These are phyloP conservation scores for Parnassius smintheus DNA, from an alignment of 2,888 invertebrate genomes.

Conservation along the genomic window DNA sequence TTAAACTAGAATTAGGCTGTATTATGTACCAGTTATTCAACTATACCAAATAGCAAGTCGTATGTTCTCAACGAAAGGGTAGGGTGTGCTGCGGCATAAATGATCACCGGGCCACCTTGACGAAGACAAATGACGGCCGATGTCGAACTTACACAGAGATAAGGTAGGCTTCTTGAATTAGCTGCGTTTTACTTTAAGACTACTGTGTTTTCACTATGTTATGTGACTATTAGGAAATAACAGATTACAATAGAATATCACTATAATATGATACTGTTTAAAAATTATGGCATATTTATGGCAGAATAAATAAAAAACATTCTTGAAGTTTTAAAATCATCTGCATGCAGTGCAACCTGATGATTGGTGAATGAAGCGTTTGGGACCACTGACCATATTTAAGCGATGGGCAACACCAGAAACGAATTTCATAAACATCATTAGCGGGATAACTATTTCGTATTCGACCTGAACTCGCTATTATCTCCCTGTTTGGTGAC, in stretches of 20 bases:
- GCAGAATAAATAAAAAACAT: no score
- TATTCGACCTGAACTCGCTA: no score
- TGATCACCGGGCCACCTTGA: slow-evolving; percentile 79
- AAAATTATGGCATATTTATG: neutral
- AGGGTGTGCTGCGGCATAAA: slow-evolving; percentile 82
- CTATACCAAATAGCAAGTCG: slow-evolving; percentile 32
- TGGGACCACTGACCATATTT: no score
- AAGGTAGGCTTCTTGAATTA: slow-evolving; percentile 79
- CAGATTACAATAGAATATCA: slow-evolving; percentile 29
- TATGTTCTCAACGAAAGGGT: slow-evolving; percentile 64
- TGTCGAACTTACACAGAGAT: slow-evolving; percentile 79
- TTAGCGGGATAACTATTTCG: no score
- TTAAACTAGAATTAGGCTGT: no score
- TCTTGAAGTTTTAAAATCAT: no score
- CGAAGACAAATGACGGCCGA: slow-evolving; percentile 80
- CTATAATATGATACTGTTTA: neutral
- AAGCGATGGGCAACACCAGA: no score
- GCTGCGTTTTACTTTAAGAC: slow-evolving; percentile 67
- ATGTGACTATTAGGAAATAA: slow-evolving; percentile 38
- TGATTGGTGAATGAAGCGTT: no score
- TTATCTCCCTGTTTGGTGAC: no score
- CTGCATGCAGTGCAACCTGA: no score
- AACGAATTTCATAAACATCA: no score
- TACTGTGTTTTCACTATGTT: slow-evolving; percentile 63
- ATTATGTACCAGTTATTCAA: slow-evolving; percentile 14